Evolutionary conservation across 2,888 invertebrate species (phyloP), one percentile per base, ranked within the genome.

Genomic region (Sarcophaga carnaria): DNA sequence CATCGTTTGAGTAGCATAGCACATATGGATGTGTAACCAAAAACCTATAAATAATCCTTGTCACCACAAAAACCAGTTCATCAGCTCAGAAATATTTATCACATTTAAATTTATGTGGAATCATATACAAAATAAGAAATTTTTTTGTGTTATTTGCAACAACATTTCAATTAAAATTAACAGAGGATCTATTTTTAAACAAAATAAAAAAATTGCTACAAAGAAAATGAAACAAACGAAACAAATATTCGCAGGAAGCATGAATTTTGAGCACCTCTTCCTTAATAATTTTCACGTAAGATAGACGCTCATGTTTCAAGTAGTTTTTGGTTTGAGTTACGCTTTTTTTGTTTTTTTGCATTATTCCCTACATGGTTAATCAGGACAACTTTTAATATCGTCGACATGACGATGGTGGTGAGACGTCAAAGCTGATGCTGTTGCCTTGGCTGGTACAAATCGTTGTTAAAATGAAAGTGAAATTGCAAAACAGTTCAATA

Each of bases 401-500:
- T 76, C 69, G 60, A 75, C 63, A 75, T 63, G 64, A 64, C 27
- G 64, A 70, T 76, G 74, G n/a, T 72, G 72, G 69, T 78, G 12
- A 66, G 59, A 59, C n/a, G 59, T n/a, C 45, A 37, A 37, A n/a
- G 64, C 64, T 76, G 60, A 71, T 76, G 76, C 66, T 77, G 62
- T 22, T 64, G 59, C 47, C 70, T 69, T 63, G 62, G 49, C 72
- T 79, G 78, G 71, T 63, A 66, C 63, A 75, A 75, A 81, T 54
- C 74, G 66, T 66, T 81, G 75, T 78, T 79, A 71, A 79, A 87
- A 87, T 82, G 87, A 87, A 84, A 87, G 87, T 87, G 87, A 87
- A 84, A 87, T 79, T 84, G 47, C 17, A 62, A 76, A 79, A 84
- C 37, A 62, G 59, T 45, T 76, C 45, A 66, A 79, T 49, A 67